Evolutionary conservation across 2,888 invertebrate genomes (phyloP).

Genomic region (Leucania comma): DNA sequence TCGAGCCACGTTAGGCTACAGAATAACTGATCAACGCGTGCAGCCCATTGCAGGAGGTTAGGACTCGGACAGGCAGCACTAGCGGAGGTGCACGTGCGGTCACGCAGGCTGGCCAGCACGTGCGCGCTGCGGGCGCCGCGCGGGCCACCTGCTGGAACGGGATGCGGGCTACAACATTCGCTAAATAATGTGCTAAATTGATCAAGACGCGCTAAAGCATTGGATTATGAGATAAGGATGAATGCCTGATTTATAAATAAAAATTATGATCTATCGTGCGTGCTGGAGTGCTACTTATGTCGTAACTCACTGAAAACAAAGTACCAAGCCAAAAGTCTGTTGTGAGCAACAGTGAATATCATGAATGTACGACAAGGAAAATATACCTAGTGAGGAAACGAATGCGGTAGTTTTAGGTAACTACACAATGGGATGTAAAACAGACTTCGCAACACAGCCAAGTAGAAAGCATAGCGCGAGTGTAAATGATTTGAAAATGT

Average conservation of each 20-base stretch:
- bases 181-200: neutral
- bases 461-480: neutral
- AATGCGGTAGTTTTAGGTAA: neutral
- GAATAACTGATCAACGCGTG: neutral
- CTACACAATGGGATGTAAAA: neutral
- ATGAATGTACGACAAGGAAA: neutral
- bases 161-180: constrained; percentile 34
- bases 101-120: constrained; percentile 29
- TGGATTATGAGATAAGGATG: neutral
- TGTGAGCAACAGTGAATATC: neutral
- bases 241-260: neutral
- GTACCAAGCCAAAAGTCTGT: too few relatives aligned
- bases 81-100: neutral
- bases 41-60: too few relatives aligned
- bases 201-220: neutral
- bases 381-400: neutral
- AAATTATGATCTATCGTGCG: neutral
- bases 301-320: too few relatives aligned
- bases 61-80: too few relatives aligned
- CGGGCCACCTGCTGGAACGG: constrained; percentile 23
- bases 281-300: neutral
- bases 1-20: neutral
- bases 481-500: neutral
- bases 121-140: constrained; percentile 12
- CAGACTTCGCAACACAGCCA: neutral